Evolutionary conservation across 2,113 vertebrate genomes (phyloP).

Genomic region (Erythrocercus mccallii): DNA sequence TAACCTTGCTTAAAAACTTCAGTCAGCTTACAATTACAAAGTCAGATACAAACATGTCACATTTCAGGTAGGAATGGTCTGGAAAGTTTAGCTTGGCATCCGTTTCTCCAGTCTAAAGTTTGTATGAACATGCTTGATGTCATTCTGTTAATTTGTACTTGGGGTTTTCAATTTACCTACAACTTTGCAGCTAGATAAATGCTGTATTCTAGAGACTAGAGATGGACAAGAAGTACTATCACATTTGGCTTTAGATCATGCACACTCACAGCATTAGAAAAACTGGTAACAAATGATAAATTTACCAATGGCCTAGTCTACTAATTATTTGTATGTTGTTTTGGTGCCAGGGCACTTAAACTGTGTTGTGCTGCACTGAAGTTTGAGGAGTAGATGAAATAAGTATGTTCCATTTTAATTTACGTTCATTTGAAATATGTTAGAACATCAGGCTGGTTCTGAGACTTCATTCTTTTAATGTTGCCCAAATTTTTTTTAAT

Average conservation of each 20-base stretch:
- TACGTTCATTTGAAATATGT: constrained; percentile 2
- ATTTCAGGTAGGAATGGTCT: neutral
- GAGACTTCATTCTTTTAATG: constrained; percentile 54
- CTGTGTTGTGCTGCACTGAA: constrained; percentile 36
- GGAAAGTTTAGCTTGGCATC: neutral
- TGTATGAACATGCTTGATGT: neutral
- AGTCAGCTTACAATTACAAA: neutral
- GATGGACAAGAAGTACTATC: neutral
- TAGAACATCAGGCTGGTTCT: constrained; percentile 58
- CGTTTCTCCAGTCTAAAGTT: neutral
- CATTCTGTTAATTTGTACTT: neutral
- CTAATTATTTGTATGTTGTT: constrained; percentile 42
- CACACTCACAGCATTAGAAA: neutral
- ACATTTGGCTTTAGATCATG: neutral
- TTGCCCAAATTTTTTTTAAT: constrained; percentile 8
- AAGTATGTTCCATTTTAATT: constrained; percentile 47
- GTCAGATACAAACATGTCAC: neutral
- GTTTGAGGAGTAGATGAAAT: constrained; percentile 16
- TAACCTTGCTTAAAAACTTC: neutral
- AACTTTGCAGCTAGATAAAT: neutral
- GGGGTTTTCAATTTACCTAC: neutral
- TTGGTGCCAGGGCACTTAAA: constrained; percentile 57
- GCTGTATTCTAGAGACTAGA: neutral
- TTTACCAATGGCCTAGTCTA: neutral
- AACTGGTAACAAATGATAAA: neutral